phyloP scores from a whole-genome alignment of 2,113 vertebrate genomes.

The Prionailurus bengalensis region DNA sequence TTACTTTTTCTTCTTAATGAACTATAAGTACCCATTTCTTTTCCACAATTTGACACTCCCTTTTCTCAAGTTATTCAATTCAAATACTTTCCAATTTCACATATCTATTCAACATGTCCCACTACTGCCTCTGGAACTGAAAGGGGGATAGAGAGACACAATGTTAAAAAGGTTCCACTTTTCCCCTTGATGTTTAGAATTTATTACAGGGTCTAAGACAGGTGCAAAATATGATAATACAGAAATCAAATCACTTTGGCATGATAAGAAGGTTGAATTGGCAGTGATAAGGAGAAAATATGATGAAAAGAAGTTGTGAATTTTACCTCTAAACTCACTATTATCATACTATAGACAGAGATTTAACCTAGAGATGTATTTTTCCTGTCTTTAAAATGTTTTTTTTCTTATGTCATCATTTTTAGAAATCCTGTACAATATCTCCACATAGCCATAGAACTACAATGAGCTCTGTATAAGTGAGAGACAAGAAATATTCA shows the following conservation, averaged over 20 bases:
- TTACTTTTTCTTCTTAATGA: background rate
- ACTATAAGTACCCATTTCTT: background rate
- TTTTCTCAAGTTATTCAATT: constrained; percentile 1
- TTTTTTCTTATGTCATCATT: background rate
- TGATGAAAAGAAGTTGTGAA: background rate
- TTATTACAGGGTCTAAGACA: background rate
- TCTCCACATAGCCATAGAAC: background rate
- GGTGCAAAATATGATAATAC: background rate
- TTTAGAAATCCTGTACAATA: background rate
- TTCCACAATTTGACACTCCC: background rate
- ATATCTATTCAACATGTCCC: background rate
- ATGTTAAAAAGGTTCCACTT: background rate
- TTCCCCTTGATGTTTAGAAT: background rate
- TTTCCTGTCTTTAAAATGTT: background rate
- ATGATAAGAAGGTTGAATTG: background rate
- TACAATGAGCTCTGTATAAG: background rate
- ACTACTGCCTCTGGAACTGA: background rate
- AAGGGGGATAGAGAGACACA: background rate
- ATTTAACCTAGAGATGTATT: background rate
- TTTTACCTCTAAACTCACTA: background rate
- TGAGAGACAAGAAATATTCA: background rate
- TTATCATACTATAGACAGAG: background rate
- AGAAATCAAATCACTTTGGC: constrained; percentile 31
- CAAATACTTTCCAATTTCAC: background rate
- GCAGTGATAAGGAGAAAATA: background rate